Base-by-base conservation (phyloP, 30 jellyfish, hydroid and myxozoan species). In the Catostylus mosaicus region DNA sequence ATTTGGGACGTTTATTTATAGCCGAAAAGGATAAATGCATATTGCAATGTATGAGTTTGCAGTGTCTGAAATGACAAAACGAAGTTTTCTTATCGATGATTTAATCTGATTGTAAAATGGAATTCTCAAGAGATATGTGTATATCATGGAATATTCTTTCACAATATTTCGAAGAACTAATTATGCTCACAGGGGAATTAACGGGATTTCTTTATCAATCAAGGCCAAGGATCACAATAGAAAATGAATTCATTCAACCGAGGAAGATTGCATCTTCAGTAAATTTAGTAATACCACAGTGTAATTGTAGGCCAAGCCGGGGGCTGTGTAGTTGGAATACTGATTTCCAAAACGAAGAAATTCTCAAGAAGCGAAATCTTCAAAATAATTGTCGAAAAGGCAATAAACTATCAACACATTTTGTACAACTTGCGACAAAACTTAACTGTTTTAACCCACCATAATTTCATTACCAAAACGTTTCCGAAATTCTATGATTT, bases 191-290 rank as follows among this genome's bases (percentile, higher is more conserved):
- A 68, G 37, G 56, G 65, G 64, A 32, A 19, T 68, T 68, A 68
- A 68, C 80, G 36, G 80, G 80, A 68, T 68, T 36, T 33, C 29
- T 45, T 68, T 36, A 68, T 33, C 80, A 46, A 68, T 45, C 63
- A 68, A 33, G 31, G 27, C 9, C 63, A 9, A 45, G 4, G 40
- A 23, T 12, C 14, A 68, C 80, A 68, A 35, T 1, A 46, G 65
- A 46, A 68, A n/a, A 68, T 32, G 65, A 68, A 68, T 43, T 35
- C 80, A 68, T 68, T 68, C 80, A 68, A 33, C 43, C 80, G 62
- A 16, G 38, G 14, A 68, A 68, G 63, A 68, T 68, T 68, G 80
- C 80, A 23, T 35, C 63, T 23, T 36, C 63, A 26, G 32, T 59
- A 59, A 59, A 59, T 59, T 59, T 59, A 2, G 26, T 3, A 59